Evolutionary conservation across 2,888 invertebrate species (phyloP).

Genomic region (Celastrina argiolus): DNA sequence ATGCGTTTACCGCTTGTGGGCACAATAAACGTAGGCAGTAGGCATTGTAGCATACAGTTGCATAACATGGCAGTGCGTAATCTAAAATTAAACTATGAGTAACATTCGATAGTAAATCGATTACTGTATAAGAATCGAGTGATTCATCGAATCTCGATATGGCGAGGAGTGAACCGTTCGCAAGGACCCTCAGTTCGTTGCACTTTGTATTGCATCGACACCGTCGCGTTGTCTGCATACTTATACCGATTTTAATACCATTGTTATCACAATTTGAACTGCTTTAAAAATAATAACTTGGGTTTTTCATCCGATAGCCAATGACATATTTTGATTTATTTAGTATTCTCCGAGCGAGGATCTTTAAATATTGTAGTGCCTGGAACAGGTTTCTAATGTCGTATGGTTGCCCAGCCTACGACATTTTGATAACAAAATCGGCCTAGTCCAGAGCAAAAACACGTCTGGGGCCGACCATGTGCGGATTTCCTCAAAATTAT

Average conservation of each 20-base stretch:
- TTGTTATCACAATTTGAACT: neutral
- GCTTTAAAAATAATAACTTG: too few species aligned
- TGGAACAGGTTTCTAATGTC: too few species aligned
- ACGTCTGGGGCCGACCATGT: too few species aligned
- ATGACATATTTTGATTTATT: too few species aligned
- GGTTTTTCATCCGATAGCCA: too few species aligned
- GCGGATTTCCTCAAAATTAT: too few species aligned
- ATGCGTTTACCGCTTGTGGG: neutral
- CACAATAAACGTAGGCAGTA: neutral
- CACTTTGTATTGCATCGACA: constrained; percentile 62
- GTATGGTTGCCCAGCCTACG: too few species aligned
- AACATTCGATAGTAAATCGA: constrained; percentile 17
- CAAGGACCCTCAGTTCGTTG: constrained; percentile 70
- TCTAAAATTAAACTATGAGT: constrained; percentile 15
- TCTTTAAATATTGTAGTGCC: too few species aligned
- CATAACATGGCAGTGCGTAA: constrained; percentile 5
- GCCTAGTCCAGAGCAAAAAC: too few species aligned
- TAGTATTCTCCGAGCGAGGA: too few species aligned
- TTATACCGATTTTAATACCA: constrained; percentile 41
- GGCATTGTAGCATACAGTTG: constrained; percentile 2
- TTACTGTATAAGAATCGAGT: constrained; percentile 18
- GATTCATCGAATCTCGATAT: constrained; percentile 33
- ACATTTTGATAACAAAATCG: too few species aligned
- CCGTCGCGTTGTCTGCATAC: constrained; percentile 62
- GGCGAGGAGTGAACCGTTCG: constrained; percentile 50